These are phyloP conservation scores for Crypturellus tataupa DNA, from an alignment of 2,797 vertebrate genomes.

Conservation along the genomic window DNA sequence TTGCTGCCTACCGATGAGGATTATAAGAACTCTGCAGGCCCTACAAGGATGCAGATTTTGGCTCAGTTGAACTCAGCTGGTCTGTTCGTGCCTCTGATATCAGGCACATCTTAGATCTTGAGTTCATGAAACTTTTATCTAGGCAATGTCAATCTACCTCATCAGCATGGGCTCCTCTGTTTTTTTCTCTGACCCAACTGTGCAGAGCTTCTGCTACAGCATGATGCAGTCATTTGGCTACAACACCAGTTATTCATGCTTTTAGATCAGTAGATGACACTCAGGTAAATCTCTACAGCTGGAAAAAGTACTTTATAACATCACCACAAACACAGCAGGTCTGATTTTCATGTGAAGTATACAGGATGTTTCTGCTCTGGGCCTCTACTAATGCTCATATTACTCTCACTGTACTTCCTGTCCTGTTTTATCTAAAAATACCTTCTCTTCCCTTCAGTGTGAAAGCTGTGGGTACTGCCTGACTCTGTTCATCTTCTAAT, in stretches of 20 bases:
- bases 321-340: not conserved
- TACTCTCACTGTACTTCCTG: not conserved
- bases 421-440: not conserved
- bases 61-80: not conserved
- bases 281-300: not conserved
- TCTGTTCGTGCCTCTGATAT: not conserved
- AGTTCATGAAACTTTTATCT: not conserved
- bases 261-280: slow-evolving; percentile 9
- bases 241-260: not conserved
- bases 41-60: not conserved
- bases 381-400: not conserved
- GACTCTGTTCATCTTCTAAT: not conserved
- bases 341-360: not conserved
- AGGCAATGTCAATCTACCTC: not conserved
- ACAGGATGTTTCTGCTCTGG: not conserved
- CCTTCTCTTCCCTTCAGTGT: not conserved
- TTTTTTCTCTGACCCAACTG: not conserved
- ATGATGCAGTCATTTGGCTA: not conserved
- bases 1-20: not conserved
- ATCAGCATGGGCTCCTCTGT: not conserved
- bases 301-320: not conserved
- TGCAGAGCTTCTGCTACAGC: not conserved
- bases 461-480: not conserved
- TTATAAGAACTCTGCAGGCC: not conserved
- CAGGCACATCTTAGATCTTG: not conserved